Base-by-base conservation (phyloP, 2,888 invertebrate species). In the Oxycera nigricornis region DNA sequence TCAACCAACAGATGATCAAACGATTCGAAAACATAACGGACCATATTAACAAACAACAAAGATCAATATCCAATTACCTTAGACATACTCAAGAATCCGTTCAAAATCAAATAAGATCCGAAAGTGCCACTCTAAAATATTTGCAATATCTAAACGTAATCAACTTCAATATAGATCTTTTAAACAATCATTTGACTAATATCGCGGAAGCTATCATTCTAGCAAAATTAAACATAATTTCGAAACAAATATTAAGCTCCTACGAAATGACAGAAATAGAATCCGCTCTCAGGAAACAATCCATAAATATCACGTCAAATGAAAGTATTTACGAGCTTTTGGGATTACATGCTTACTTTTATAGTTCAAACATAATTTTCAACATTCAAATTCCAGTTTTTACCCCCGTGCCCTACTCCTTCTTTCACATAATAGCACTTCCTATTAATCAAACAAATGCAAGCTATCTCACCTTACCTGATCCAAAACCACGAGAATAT, bases 21-120 rank as follows among this genome's bases (percentile, higher is more conserved):
- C 11, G 73, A 41, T 65, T 73, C 4, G 50, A 65, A 24, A 73
- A 73, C 31, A 28, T 73, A 24, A 52, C 73, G 0, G 41, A 35
- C 2, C 65, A 73, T 26, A 73, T 73, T 20, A 73, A 73, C 50
- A 11, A 28, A 2, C 73, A 73, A 14, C 73, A 73, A 24, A 22
- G 30, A 46, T 3, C 2, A 0, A 52, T 73, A 1, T 17, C 61
- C 9, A 2, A 62, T n/a, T n/a, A n/a, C n/a, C n/a, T n/a, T n/a
- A n/a, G n/a, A n/a, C n/a, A n/a, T n/a, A n/a, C n/a, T n/a, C n/a
- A n/a, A n/a, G n/a, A n/a, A n/a, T n/a, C n/a, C n/a, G n/a, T n/a
- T n/a, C n/a, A n/a, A n/a, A n/a, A n/a, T n/a, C n/a, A n/a, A n/a
- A n/a, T n/a, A n/a, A n/a, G n/a, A n/a, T n/a, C n/a, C n/a, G n/a